Conservation (phyloP, 1,140 invertebrate species). For the Mylabris phalerata region DNA sequence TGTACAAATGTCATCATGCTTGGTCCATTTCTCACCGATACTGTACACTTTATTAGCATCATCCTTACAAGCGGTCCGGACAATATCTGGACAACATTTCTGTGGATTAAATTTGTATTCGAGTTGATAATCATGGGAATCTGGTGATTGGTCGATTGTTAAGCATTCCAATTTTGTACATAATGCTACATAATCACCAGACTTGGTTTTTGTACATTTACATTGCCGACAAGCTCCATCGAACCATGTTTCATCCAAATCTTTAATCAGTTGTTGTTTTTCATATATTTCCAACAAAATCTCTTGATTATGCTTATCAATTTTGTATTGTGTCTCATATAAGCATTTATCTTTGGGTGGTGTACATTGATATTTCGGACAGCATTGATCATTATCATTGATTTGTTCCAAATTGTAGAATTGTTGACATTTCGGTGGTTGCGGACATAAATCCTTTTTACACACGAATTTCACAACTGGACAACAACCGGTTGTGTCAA, state of each 20-base stretch:
- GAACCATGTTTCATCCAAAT: constrained; percentile 54
- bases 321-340: constrained; percentile 50
- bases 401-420: constrained; percentile 47
- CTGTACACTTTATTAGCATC: constrained; percentile 39
- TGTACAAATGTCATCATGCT: constrained; percentile 48
- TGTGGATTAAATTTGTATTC: constrained; percentile 42
- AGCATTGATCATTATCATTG: constrained; percentile 50
- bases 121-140: constrained; percentile 48
- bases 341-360: constrained; percentile 64
- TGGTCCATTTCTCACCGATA: constrained; percentile 52
- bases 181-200: constrained; percentile 25
- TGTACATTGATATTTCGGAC: constrained; percentile 58
- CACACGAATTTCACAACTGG: constrained; percentile 54
- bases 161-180: constrained; percentile 41
- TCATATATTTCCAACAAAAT: constrained; percentile 37
- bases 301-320: constrained; percentile 49
- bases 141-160: constrained; percentile 31
- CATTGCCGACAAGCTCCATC: constrained; percentile 64
- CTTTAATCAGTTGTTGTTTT: constrained; percentile 43
- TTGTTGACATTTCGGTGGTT: constrained; percentile 49
- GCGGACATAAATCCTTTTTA: constrained; percentile 53
- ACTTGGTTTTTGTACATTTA: constrained; percentile 43
- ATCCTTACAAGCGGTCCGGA: constrained; percentile 54
- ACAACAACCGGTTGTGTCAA: constrained; percentile 56
- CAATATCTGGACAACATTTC: constrained; percentile 55